A percentile compares a stretch with the other conserved stretches of the same genome.
Evolutionary conservation across 2,113 vertebrate species (phyloP).

Genomic region (Coryphaenoides rupestris): DNA sequence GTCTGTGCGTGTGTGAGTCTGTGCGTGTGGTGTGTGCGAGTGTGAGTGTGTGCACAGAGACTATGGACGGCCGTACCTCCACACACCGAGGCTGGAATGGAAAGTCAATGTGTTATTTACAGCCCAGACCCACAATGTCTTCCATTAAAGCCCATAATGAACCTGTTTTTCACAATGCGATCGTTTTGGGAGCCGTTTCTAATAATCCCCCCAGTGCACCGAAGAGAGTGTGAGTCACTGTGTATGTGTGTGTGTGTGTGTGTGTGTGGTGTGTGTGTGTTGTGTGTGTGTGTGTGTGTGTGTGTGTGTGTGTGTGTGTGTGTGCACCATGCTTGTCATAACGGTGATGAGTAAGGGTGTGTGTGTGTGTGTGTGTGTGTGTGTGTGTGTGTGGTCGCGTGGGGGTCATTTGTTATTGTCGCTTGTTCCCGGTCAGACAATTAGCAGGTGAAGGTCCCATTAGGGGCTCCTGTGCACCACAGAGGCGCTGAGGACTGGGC

Average conservation of each 20-base stretch:
- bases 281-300: constrained; percentile 4
- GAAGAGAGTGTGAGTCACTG: constrained; percentile 11
- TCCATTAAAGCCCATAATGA: constrained; percentile 64
- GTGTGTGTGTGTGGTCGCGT: not conserved
- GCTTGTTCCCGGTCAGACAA: constrained; percentile 48
- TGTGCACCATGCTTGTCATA: too few species aligned
- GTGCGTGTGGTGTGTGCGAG: not conserved
- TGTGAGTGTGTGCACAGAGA: not conserved
- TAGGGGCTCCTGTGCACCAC: constrained; percentile 41
- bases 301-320: constrained; percentile 4
- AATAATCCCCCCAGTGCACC: constrained; percentile 42
- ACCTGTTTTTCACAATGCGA: constrained; percentile 52
- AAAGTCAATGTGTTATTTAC: constrained; percentile 51
- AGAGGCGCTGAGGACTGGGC: constrained; percentile 49
- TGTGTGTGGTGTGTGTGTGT: not conserved
- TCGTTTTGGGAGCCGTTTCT: constrained; percentile 51
- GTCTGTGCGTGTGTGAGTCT: not conserved
- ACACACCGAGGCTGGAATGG: constrained; percentile 37
- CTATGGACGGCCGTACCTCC: constrained; percentile 17
- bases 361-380: constrained; percentile 1
- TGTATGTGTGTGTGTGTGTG: constrained; percentile 7
- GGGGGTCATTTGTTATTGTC: constrained; percentile 30
- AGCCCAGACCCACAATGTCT: constrained; percentile 48
- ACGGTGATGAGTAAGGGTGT: not conserved
- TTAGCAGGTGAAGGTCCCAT: constrained; percentile 68